These are phyloP conservation scores for Tachuris rubrigastra DNA, from an alignment of 2,113 vertebrate species.

Conservation along the genomic window DNA sequence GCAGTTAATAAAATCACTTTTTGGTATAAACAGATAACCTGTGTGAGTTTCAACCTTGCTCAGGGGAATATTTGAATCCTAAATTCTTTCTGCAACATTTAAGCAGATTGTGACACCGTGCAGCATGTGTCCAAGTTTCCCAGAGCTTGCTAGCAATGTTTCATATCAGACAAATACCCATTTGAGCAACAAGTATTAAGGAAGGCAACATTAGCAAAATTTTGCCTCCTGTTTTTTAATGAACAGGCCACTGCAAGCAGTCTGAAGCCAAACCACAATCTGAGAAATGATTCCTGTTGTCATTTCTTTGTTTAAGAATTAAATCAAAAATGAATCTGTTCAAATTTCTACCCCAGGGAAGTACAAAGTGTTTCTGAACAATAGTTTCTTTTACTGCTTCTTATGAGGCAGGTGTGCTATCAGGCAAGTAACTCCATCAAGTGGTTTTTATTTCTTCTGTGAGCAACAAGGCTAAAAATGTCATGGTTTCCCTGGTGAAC, in stretches of 20 bases:
- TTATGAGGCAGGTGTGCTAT: neutral
- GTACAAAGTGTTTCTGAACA: neutral
- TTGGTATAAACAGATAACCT: too few species aligned
- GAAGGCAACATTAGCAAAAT: neutral
- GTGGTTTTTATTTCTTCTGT: neutral
- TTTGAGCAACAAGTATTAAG: neutral
- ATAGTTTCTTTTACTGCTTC: neutral
- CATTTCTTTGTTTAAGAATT: neutral
- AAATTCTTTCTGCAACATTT: too few species aligned
- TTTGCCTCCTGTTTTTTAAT: neutral
- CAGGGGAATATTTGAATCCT: too few species aligned
- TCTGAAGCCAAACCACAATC: neutral
- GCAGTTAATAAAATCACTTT: too few species aligned
- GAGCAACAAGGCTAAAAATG: neutral
- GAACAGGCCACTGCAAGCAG: neutral
- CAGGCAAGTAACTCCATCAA: neutral
- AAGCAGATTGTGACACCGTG: too few species aligned
- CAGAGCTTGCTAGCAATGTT: rapidly evolving
- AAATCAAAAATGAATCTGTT: neutral
- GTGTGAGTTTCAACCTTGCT: too few species aligned
- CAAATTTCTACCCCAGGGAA: neutral
- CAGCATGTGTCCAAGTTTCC: neutral
- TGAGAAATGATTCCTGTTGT: neutral
- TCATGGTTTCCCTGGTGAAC: neutral
- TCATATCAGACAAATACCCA: neutral